phyloP scores from a whole-genome alignment of 2,797 vertebrate species.

The Myotis vivesi region DNA sequence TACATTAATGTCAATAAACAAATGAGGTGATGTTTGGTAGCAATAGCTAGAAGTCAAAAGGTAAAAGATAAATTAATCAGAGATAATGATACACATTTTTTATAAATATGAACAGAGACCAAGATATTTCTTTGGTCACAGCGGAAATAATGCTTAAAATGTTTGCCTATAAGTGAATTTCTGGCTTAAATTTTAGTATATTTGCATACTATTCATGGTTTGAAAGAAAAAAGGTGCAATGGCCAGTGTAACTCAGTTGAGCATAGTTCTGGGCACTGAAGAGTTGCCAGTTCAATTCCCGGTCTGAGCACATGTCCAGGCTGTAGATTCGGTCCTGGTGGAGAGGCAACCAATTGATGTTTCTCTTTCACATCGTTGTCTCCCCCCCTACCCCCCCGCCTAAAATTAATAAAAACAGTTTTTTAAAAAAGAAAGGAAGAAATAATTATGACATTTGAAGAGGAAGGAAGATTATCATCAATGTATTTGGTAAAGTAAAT shows the following conservation, averaged over 20 bases:
- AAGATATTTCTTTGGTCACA: conserved; percentile 40
- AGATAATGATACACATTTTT: conserved; percentile 5
- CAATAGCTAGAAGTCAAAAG: neutral
- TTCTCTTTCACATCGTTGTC: neutral
- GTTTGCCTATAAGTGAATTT: conserved; percentile 32
- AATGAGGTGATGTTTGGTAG: neutral
- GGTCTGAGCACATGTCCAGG: neutral
- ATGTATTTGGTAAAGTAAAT: conserved; percentile 24
- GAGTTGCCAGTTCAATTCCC: neutral
- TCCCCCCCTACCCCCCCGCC: neutral
- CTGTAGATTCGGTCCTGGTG: neutral
- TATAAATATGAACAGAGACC: neutral
- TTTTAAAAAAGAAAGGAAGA: neutral
- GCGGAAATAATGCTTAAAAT: neutral
- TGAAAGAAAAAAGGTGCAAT: neutral
- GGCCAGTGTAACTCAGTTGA: neutral
- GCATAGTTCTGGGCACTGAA: neutral
- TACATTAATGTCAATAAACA: neutral
- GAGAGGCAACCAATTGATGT: neutral
- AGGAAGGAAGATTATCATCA: neutral
- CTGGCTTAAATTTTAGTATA: conserved; percentile 19
- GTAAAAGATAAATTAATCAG: conserved; percentile 32
- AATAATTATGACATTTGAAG: conserved; percentile 5
- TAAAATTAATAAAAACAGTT: neutral
- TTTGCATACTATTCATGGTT: neutral